Base-by-base conservation (phyloP, 1,140 invertebrate species). In the Coelopa frigida region DNA sequence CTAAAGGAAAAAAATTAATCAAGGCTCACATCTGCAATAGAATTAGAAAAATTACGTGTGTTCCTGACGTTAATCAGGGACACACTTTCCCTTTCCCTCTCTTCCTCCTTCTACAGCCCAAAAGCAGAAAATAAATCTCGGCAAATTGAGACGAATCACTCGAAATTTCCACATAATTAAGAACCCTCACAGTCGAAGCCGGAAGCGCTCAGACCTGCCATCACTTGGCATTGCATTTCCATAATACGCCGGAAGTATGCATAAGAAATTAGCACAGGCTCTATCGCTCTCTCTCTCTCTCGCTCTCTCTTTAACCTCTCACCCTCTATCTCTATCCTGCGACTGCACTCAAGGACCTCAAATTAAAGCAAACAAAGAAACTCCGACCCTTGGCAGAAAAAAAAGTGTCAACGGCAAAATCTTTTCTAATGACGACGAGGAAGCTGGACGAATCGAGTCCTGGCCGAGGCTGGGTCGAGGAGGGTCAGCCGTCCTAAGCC, bases 351-450 rank as follows among this genome's bases (percentile, higher is more conserved):
- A 53, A 63, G 56, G 49, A 56, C 49, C 54, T 36, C 52, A 58
- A 61, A 63, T 63, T 61, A 61, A 64, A 64, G 63, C 58, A 64
- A 58, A 29, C 22, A 24, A 24, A 46, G 26, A 46, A 36, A n/a
- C n/a, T n/a, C n/a, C n/a, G n/a, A n/a, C n/a, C n/a, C n/a, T n/a
- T n/a, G 4, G 37, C 4, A 39, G 5, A 39, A 18, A 5, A 18
- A 21, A 8, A 39, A 39, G 23, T 6, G 17, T 39, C 17, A 21
- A 62, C 54, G 50, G 61, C 60, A 29, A 29, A 29, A 29, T 10
- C n/a, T n/a, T n/a, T n/a, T n/a, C n/a, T n/a, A n/a, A n/a, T n/a
- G n/a, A n/a, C n/a, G n/a, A n/a, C n/a, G n/a, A n/a, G n/a, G n/a
- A n/a, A n/a, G n/a, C n/a, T n/a, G n/a, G 26, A 15, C 35, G 10